phyloP scores from a whole-genome alignment of 1,140 invertebrate species.

The Akabosia matsudoensis region DNA sequence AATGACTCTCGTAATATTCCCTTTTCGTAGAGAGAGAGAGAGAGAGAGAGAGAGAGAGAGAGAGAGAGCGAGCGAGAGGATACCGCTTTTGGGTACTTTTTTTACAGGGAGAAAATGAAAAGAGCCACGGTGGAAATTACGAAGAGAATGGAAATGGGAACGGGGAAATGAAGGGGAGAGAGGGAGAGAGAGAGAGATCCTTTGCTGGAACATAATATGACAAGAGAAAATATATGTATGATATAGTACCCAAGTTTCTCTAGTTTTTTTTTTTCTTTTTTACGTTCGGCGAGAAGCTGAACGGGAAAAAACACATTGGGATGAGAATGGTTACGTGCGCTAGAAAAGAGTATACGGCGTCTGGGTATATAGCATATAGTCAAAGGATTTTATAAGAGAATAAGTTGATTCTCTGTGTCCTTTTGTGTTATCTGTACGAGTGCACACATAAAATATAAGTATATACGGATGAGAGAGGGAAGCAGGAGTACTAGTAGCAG shows the following conservation, averaged over 20 bases:
- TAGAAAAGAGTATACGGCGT: neutral
- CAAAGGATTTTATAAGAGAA: too few species aligned
- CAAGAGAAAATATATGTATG: neutral
- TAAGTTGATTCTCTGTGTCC: conserved; percentile 5
- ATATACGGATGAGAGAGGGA: neutral
- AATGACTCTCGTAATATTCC: too few species aligned
- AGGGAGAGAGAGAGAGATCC: neutral
- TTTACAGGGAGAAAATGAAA: too few species aligned
- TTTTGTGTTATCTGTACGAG: conserved; percentile 6
- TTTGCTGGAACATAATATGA: neutral
- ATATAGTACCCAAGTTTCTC: neutral
- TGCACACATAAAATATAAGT: neutral
- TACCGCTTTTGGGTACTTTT: too few species aligned
- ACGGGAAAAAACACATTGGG: neutral
- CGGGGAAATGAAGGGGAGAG: neutral
- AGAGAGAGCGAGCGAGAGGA: neutral
- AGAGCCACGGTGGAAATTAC: neutral
- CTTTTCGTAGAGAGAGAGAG: neutral
- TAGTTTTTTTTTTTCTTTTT: too few species aligned
- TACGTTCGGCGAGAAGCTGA: too few species aligned
- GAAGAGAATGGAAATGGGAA: neutral
- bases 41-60: neutral
- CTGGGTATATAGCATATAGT: neutral
- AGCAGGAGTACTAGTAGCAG: neutral
- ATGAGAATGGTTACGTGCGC: neutral